A percentile compares a stretch with the other conserved stretches of the same genome.
Evolutionary conservation across 2,113 vertebrate species (phyloP).

Genomic region (Hassar affinis): DNA sequence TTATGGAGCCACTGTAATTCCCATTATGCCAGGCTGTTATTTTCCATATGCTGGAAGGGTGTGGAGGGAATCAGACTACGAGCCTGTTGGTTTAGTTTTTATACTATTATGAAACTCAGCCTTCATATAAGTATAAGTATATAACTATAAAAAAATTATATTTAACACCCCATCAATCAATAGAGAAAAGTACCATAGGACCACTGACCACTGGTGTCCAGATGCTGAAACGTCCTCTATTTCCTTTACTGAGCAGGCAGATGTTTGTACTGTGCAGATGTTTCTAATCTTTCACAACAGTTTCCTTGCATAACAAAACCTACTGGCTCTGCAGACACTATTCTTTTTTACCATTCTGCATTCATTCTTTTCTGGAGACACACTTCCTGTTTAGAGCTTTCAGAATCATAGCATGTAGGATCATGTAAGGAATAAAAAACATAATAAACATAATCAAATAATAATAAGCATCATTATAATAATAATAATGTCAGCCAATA

Average conservation of each 20-base stretch:
- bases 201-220: not conserved
- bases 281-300: not conserved
- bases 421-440: not conserved
- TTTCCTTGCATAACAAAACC: not conserved
- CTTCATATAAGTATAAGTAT: not conserved
- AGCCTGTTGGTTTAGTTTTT: not conserved
- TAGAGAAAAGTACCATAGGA: not conserved
- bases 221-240: too few relatives aligned
- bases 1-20: not conserved
- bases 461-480: too few relatives aligned
- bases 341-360: not conserved
- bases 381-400: not conserved
- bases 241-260: conserved; percentile 11
- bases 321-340: not conserved
- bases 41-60: not conserved
- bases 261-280: not conserved
- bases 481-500: not conserved
- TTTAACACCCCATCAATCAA: not conserved
- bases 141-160: not conserved
- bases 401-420: not conserved
- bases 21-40: conserved; percentile 13
- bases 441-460: too few relatives aligned
- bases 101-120: not conserved
- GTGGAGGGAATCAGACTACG: not conserved
- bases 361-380: not conserved